Evolutionary conservation across 2,888 invertebrate genomes (phyloP), one percentile per base, ranked within the genome.

Genomic region (Drosophila prostipennis): DNA sequence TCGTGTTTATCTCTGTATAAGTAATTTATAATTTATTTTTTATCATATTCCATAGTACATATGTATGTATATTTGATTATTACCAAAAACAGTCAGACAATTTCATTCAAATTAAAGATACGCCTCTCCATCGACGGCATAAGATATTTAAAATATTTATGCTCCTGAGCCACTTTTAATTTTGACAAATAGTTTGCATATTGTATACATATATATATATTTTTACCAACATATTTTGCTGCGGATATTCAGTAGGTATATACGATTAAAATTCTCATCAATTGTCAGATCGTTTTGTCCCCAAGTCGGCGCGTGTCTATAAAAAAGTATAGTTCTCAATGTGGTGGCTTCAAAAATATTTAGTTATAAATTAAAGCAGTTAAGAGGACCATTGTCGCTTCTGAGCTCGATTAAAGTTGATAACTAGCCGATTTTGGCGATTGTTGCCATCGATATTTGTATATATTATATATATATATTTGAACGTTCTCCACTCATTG

Each of bases 31-130:
- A 37, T 54, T 54, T 64, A 64, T 26, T 29, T 32, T 45, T 75
- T 82, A 61, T 77, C 63, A 75, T 74, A 70, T 84, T 83, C 58
- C 72, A 73, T 87, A 76, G 70, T 78, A 80, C 70, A 34, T 29
- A 71, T 80, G 70, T 78, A 76, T 74, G 45, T 76, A 64, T 61
- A 43, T 59, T 71, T 68, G 56, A 68, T 72, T 72, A 69, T 77
- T 79, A 80, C 71, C 75, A 86, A 83, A 89, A 89, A 90, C 88
- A 90, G 89, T 90, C 90, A 90, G 90, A 89, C 90, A 88, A 87
- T 89, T 80, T 74, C 59, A 70, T 76, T 89, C 60, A 78, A 85
- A 78, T 74, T 72, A 83, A 72, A 68, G 76, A 72, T 67, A 73
- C 65, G 68, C 64, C 42, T 57, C 34, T 68, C 39, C 46, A 19